Conservation (phyloP, 2,797 vertebrate species). For the Bothrops alternatus region DNA sequence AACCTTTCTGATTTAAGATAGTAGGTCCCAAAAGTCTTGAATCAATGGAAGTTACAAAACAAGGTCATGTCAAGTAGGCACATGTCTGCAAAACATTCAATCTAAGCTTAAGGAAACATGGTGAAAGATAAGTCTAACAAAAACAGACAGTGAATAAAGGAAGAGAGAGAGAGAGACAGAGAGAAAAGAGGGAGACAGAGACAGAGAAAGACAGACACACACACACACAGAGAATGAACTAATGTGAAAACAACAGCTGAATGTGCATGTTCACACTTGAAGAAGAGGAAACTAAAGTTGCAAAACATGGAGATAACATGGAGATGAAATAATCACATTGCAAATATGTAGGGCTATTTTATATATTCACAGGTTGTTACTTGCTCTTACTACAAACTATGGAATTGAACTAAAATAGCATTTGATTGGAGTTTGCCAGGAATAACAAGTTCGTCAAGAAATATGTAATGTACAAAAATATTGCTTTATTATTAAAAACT, state of each 20-base stretch:
- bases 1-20: slow-evolving; percentile 72
- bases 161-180: background rate
- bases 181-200: background rate
- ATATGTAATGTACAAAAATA: slow-evolving; percentile 62
- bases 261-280: slow-evolving; percentile 57
- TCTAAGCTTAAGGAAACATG: slow-evolving; percentile 64
- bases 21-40: slow-evolving; percentile 74
- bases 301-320: slow-evolving; percentile 59
- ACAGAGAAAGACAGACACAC: no score
- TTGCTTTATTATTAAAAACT: slow-evolving; percentile 46
- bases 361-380: slow-evolving; percentile 57
- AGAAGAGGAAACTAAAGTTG: slow-evolving; percentile 59
- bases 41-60: slow-evolving; percentile 73
- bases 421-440: slow-evolving; percentile 56
- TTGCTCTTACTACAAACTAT: slow-evolving; percentile 46
- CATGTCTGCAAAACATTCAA: slow-evolving; percentile 68
- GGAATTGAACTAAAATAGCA: slow-evolving; percentile 46
- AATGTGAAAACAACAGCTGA: slow-evolving; percentile 73
- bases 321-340: slow-evolving; percentile 65
- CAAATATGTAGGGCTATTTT: slow-evolving; percentile 50
- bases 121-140: slow-evolving; percentile 60
- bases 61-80: slow-evolving; percentile 74
- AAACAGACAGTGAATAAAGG: slow-evolving; percentile 45
- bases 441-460: slow-evolving; percentile 43
- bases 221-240: slow-evolving; percentile 15